Percentiles rank a stretch among this genome's conserved stretches.
Evolutionary conservation across 2,888 invertebrate genomes (phyloP).

Genomic region (Lagria hirta): DNA sequence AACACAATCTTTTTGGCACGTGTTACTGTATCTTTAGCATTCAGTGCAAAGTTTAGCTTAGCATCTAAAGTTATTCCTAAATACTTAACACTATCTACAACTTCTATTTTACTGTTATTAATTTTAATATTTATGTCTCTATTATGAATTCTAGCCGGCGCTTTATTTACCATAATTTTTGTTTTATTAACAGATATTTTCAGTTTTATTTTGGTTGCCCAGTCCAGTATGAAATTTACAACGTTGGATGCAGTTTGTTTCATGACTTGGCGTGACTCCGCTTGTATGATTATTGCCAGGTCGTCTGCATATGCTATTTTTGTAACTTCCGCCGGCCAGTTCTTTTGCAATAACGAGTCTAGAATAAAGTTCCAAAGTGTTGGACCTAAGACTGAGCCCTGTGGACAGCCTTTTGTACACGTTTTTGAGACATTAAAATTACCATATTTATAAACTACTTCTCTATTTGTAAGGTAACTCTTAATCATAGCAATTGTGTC

Average conservation of each 20-base stretch:
- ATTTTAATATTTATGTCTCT: neutral
- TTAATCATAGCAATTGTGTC: neutral
- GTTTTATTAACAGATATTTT: slow-evolving; percentile 3
- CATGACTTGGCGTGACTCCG: no score
- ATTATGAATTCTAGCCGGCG: slow-evolving; percentile 1
- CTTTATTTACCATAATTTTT: slow-evolving; percentile 1
- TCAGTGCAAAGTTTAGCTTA: neutral
- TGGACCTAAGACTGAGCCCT: slow-evolving; percentile 8
- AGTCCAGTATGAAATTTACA: slow-evolving; percentile 3
- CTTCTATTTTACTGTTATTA: neutral
- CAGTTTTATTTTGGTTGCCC: slow-evolving; percentile 5
- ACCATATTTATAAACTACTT: neutral
- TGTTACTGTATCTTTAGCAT: neutral
- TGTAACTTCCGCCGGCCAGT: no score
- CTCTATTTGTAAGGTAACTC: neutral
- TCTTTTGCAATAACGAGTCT: slow-evolving; percentile 1
- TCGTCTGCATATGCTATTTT: no score
- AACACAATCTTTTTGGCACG: neutral
- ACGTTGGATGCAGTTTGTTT: no score
- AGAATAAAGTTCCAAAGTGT: slow-evolving; percentile 6
- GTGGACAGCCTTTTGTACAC: slow-evolving; percentile 7
- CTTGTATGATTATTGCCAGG: no score
- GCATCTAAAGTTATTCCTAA: neutral
- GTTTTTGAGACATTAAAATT: neutral
- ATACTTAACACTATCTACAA: neutral